Evolutionary conservation across 1,140 invertebrate genomes (phyloP), one percentile per base, ranked within the genome.

Genomic region (Doryteuthis pealeii): DNA sequence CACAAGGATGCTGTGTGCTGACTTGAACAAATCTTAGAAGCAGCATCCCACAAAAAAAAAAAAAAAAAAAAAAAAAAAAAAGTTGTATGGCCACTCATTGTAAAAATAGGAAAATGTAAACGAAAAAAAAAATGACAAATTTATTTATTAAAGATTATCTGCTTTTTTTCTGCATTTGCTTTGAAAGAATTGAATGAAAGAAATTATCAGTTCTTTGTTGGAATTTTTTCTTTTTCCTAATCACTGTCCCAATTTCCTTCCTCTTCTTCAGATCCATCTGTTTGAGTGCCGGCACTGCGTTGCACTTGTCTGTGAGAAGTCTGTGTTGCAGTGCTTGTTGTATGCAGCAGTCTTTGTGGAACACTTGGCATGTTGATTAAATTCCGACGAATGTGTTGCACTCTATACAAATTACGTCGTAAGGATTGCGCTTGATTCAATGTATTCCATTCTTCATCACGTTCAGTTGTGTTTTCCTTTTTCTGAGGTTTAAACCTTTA

Each of bases 221-320:
- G 35, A 40, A 40, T 40, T 40, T 40, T 3, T 40, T 10, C 35
- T 40, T 10, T 40, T 40, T 40, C 35, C 10, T 22, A 62, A 22
- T 62, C 54, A 62, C 54, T 62, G 54, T 62, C 54, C 54, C 54
- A 62, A 40, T 40, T 40, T 40, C 4, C 3, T 6, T 62, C 54
- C 26, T 62, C 54, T 62, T 62, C 54, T 62, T 62, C 54, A 15
- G 54, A 62, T 6, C 54, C 66, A 31, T 68, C 33, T 45, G 81
- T 82, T 72, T 82, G 81, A 22, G 81, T 82, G 66, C 76, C 76
- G 18, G 80, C 75, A 14, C 76, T 76, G n/a, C 79, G 77, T 14
- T 77, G 74, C 18, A 82, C 79, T 22, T 78, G 76, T 10, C 75
- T 70, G 6, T 70, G 76, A 31, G 71, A 72, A 5, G 80, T 82